Conservation (phyloP, 1,140 invertebrate species). For the Nasonia vitripennis region DNA sequence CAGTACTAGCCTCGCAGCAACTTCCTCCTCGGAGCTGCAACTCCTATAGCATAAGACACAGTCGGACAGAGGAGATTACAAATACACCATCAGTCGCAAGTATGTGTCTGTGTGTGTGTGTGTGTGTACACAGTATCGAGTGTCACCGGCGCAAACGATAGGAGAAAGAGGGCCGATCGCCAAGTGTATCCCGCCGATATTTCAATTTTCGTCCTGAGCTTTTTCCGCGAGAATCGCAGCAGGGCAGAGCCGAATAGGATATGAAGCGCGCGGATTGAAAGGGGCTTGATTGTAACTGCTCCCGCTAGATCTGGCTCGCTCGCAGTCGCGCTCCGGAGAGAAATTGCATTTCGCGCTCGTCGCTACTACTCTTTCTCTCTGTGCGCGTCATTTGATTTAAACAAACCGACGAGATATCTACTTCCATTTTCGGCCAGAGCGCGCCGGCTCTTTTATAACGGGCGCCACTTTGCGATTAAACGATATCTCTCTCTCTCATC, state of each 20-base stretch:
- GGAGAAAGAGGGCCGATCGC: no score
- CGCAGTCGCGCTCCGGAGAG: no score
- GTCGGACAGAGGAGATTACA: background rate
- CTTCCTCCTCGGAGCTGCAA: background rate
- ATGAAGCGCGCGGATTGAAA: background rate
- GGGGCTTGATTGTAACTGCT: background rate
- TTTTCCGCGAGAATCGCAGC: background rate
- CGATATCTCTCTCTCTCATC: background rate
- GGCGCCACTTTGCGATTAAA: background rate
- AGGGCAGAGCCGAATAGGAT: background rate
- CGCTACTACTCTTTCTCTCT: background rate
- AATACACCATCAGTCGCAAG: no score
- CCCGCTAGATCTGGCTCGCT: no score
- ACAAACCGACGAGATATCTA: slow-evolving; percentile 57
- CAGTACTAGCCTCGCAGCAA: background rate
- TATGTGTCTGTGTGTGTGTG: no score
- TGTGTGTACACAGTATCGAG: background rate
- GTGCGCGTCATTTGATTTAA: slow-evolving; percentile 67
- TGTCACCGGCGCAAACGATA: no score
- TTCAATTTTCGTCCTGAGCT: background rate
- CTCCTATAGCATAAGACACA: background rate
- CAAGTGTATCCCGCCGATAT: background rate
- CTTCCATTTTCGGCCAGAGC: background rate
- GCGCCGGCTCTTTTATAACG: background rate
- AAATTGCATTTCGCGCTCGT: slow-evolving; percentile 60